These are phyloP conservation scores for Seriola dumerili DNA, from an alignment of 2,113 vertebrate genomes.

Conservation along the genomic window DNA sequence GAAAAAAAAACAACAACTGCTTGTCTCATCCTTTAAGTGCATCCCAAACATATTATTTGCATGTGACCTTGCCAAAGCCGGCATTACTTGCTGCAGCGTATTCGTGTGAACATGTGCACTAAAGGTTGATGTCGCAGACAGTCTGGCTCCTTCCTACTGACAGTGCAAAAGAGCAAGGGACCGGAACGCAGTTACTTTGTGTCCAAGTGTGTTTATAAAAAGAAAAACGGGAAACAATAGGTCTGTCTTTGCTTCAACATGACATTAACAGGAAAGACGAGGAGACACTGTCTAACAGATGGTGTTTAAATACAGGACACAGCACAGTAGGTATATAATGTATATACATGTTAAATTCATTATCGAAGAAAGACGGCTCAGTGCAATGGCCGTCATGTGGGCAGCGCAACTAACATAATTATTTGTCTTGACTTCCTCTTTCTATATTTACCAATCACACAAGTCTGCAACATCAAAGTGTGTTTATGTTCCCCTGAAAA, in stretches of 20 bases:
- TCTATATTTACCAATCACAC: background rate
- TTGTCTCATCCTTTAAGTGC: conserved; percentile 19
- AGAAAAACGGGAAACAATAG: conserved; percentile 70
- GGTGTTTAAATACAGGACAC: conserved; percentile 33
- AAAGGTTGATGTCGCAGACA: conserved; percentile 59
- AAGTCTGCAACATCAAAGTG: background rate
- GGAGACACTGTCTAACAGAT: conserved; percentile 20
- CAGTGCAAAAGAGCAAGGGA: conserved; percentile 61
- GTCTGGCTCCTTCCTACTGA: conserved; percentile 75
- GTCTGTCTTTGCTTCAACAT: conserved; percentile 29
- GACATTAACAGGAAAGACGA: conserved; percentile 68
- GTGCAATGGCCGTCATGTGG: no score
- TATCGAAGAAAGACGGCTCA: background rate
- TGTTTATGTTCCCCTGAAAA: conserved; percentile 3
- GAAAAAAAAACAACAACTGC: conserved; percentile 32
- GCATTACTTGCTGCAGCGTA: conserved; percentile 2
- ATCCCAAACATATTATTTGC: conserved; percentile 47
- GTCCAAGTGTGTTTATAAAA: conserved; percentile 68
- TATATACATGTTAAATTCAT: background rate
- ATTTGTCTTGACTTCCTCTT: conserved; percentile 1
- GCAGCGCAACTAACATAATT: background rate
- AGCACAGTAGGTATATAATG: background rate
- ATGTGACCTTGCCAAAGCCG: conserved; percentile 32
- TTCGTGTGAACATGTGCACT: conserved; percentile 29
- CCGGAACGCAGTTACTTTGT: conserved; percentile 60